A percentile compares a stretch with the other conserved stretches of the same genome.
phyloP scores from a whole-genome alignment of 2,113 vertebrate species.

The Damaliscus lunatus region DNA sequence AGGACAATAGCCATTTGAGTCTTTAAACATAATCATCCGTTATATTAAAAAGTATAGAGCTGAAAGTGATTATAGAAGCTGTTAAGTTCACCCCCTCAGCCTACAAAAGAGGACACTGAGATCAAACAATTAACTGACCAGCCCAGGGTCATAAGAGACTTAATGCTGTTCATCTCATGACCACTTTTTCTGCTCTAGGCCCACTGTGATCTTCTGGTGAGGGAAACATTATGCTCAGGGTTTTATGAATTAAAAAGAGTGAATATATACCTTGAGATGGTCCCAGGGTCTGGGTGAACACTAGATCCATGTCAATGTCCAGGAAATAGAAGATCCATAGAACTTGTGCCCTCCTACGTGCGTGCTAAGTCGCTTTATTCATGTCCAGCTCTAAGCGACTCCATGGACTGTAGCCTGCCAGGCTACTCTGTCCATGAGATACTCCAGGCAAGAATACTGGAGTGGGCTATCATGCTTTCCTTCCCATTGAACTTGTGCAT shows the following conservation, averaged over 20 bases:
- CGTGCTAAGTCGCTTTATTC: neutral
- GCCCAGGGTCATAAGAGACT: neutral
- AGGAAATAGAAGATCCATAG: neutral
- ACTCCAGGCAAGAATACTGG: neutral
- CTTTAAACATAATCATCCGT: neutral
- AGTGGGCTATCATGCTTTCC: neutral
- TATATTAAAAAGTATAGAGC: neutral
- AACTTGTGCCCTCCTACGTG: neutral
- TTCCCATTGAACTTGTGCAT: neutral
- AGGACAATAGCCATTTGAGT: neutral
- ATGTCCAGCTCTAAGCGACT: neutral
- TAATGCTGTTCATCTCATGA: neutral
- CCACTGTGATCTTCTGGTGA: neutral
- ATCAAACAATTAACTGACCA: accelerated
- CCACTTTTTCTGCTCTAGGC: neutral
- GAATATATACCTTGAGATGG: neutral
- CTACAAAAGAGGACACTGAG: neutral
- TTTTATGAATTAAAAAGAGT: neutral
- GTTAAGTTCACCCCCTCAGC: neutral
- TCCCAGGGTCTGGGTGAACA: neutral
- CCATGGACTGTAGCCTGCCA: neutral
- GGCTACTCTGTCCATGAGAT: neutral
- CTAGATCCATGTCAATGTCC: neutral
- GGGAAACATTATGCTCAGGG: neutral
- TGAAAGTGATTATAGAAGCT: neutral